Conservation (phyloP, 92 coral and sea anemone species). For the Siderastrea siderea region DNA sequence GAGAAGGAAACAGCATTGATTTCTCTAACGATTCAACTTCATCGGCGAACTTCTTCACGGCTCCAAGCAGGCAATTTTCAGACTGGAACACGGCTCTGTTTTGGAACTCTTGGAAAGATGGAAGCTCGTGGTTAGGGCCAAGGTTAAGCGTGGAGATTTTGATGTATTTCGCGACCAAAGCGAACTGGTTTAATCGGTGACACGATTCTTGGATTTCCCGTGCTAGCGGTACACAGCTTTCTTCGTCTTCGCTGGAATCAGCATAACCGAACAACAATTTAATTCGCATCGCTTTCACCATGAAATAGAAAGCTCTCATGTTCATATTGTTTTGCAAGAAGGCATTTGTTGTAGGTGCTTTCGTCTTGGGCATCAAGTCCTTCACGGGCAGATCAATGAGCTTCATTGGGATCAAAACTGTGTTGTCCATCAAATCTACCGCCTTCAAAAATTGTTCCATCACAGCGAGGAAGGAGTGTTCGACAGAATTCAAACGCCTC, state of each 20-base stretch:
- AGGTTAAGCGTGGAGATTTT: conserved; percentile 42
- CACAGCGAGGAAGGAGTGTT: conserved; percentile 83
- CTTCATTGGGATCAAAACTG: conserved; percentile 89
- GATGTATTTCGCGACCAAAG: conserved; percentile 78
- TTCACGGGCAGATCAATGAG: conserved; percentile 88
- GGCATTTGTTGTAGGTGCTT: conserved; percentile 23
- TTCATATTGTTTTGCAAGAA: conserved; percentile 74
- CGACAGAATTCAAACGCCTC: conserved; percentile 70
- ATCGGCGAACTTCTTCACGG: conserved; percentile 71
- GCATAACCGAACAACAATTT: conserved; percentile 72
- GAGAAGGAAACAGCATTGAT: conserved; percentile 83
- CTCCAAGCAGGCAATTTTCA: conserved; percentile 63
- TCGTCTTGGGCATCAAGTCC: conserved; percentile 55
- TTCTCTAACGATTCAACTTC: conserved; percentile 88
- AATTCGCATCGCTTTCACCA: conserved; percentile 82
- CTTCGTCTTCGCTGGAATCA: conserved; percentile 65
- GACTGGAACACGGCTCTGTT: conserved; percentile 13
- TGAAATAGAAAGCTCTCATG: conserved; percentile 78
- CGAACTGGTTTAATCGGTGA: conserved; percentile 73
- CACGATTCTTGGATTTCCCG: conserved; percentile 75
- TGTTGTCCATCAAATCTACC: conserved; percentile 93
- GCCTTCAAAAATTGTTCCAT: conserved; percentile 83
- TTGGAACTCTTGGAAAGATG: conserved; percentile 76
- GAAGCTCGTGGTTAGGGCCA: conserved; percentile 50
- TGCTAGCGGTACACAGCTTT: conserved; percentile 51